Evolutionary conservation across 2,797 vertebrate species (phyloP).

Genomic region (Urosaurus nigricauda): DNA sequence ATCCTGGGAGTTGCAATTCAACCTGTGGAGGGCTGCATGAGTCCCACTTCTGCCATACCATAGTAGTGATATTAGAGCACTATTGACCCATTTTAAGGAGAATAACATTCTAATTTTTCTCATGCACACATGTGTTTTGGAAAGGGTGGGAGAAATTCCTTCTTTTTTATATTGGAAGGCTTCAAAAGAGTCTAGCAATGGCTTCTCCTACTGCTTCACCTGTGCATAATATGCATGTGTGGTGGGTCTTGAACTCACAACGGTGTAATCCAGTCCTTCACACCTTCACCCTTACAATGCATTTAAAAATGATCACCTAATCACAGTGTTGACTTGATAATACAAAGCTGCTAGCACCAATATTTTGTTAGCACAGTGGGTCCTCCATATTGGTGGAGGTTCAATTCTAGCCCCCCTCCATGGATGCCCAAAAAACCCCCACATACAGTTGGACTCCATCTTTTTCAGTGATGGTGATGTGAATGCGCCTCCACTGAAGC

Average conservation of each 20-base stretch:
- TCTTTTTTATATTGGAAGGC: neutral
- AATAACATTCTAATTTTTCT: neutral
- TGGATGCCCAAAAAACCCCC: no score
- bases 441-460: no score
- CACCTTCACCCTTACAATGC: no score
- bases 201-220: neutral
- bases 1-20: no score
- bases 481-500: no score
- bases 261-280: no score
- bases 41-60: neutral
- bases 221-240: neutral
- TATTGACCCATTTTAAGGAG: neutral
- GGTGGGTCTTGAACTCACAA: neutral
- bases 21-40: no score
- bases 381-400: no score
- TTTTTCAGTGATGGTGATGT: no score
- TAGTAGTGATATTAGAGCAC: neutral
- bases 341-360: neutral
- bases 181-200: neutral
- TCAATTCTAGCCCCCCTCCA: no score
- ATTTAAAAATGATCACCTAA: neutral
- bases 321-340: neutral
- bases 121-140: neutral
- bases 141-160: neutral
- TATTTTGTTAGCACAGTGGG: neutral